These are phyloP conservation scores for Mustelus asterias DNA, from an alignment of 2,113 vertebrate species.

Conservation along the genomic window DNA sequence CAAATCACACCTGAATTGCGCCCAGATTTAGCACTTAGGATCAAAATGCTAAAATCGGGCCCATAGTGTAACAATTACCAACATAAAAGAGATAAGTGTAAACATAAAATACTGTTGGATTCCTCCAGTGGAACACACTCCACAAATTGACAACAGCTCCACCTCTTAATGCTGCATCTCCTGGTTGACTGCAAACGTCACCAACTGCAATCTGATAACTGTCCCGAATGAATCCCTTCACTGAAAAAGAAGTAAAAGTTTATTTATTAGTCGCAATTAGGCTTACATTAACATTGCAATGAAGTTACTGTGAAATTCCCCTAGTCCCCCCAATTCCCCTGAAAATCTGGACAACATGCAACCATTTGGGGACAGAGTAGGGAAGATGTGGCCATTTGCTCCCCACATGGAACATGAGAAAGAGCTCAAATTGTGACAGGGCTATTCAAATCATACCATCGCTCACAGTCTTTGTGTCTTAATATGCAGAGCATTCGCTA, in stretches of 20 bases:
- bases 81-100: neutral
- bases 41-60: too few relatives aligned
- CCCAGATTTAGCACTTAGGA: too few relatives aligned
- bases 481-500: too few relatives aligned
- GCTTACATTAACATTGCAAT: too few relatives aligned
- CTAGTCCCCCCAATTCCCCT: too few relatives aligned
- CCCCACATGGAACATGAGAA: neutral
- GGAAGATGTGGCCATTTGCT: neutral
- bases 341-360: neutral
- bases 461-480: neutral
- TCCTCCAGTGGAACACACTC: neutral
- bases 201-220: neutral
- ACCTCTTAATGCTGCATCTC: neutral
- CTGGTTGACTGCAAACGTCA: neutral
- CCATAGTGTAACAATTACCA: neutral
- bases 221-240: neutral
- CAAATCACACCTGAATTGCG: too few relatives aligned
- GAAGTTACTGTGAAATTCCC: too few relatives aligned
- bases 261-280: too few relatives aligned
- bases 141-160: neutral
- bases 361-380: neutral
- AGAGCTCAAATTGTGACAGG: neutral
- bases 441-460: neutral
- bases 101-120: neutral
- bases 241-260: too few relatives aligned